Percentiles rank a stretch among this genome's conserved stretches.
Evolutionary conservation across 2,888 invertebrate genomes (phyloP).

Genomic region (Lacanobia oleracea): DNA sequence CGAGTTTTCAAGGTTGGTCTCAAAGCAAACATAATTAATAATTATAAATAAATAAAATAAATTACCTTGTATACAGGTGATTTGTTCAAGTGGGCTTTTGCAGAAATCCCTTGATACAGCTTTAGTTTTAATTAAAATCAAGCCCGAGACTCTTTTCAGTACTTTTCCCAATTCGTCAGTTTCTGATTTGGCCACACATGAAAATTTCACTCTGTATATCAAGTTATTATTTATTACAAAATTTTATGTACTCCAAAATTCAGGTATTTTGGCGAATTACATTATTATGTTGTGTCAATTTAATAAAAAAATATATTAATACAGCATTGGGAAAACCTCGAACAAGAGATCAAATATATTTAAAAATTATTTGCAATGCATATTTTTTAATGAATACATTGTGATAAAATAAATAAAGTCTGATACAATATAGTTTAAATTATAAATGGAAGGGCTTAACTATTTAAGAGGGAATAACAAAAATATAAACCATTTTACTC

Average conservation of each 20-base stretch:
- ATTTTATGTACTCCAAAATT: constrained; percentile 43
- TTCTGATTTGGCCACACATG: no score
- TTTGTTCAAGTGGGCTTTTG: no score
- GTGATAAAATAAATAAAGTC: not conserved
- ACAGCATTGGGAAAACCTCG: constrained; percentile 1
- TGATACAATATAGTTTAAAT: not conserved
- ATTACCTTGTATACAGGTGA: no score
- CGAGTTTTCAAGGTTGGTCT: no score
- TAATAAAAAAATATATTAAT: not conserved
- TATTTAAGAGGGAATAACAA: not conserved
- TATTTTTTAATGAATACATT: not conserved
- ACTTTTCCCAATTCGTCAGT: no score
- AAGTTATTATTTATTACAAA: constrained; percentile 21
- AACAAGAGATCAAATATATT: constrained; percentile 41
- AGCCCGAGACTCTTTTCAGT: no score
- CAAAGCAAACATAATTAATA: no score
- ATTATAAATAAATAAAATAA: no score
- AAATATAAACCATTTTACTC: not conserved
- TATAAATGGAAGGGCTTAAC: not conserved
- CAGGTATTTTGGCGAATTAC: constrained; percentile 2
- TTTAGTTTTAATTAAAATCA: no score
- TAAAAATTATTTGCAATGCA: not conserved
- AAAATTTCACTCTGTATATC: no score
- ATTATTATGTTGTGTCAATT: constrained; percentile 12
- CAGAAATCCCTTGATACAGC: no score